Base-by-base conservation (phyloP, 2,113 vertebrate genomes). In the Esox niger region DNA sequence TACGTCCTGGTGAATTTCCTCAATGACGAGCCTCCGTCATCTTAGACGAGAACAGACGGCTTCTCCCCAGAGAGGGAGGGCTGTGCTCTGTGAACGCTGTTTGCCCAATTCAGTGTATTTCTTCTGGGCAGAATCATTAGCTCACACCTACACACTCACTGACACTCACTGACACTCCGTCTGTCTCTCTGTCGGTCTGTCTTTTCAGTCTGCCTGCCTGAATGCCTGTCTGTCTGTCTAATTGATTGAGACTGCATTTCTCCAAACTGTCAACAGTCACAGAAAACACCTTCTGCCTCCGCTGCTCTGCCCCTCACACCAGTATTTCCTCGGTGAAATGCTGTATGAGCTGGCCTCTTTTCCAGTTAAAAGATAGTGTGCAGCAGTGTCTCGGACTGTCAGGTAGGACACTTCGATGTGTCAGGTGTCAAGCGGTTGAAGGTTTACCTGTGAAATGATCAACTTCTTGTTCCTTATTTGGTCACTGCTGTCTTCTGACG, bases 1-100 rank as follows among this genome's bases (percentile, higher is more conserved):
- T 5, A 13, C 31, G 23, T 54, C 35, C 54, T 43, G 69, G 1
- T 43, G 65, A 69, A 3, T 66, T 33, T 26, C 56, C 56, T 30
- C 13, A 29, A 20, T 27, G 27, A 15, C 26, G 46, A 46, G 8
- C 13, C 15, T 47, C 4, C 29, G 60, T 31, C 35, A 23, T 46
- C 32, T 25, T 29, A 35, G 33, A 11, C 20, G 20, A 30, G 21
- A 35, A 55, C 47, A 55, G 38, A n/a, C 20, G 26, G 11, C 26
- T 17, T 29, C 17, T 25, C 27, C 26, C 56, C 5, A 30, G n/a
- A 32, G 29, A 31, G 33, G 69, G 33, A 15, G 2, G 21, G n/a
- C n/a, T 10, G 46, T 26, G 10, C 21, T 57, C 49, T 43, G 33
- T 27, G 29, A 62, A 13, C 9, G 38, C 10, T 55, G 23, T 55